Base-by-base conservation (phyloP, 2,888 invertebrate genomes). In the Sclerodermus sp. region DNA sequence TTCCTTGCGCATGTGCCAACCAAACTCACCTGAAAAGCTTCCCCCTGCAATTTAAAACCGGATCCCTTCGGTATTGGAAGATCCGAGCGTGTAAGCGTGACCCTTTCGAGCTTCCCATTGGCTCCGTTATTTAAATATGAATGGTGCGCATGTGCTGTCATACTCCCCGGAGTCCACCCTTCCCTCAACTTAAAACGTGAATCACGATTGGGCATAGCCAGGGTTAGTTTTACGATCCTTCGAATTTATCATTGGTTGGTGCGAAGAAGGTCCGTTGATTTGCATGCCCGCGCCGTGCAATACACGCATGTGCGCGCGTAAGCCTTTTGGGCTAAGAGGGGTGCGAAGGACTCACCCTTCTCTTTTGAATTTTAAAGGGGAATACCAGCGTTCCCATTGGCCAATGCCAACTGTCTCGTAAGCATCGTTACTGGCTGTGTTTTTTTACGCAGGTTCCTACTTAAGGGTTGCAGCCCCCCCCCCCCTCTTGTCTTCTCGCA, bases 291-390 rank as follows among this genome's bases (percentile, higher is more conserved):
- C 23, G 23, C n/a, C n/a, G n/a, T n/a, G n/a, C n/a, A n/a, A n/a
- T n/a, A n/a, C n/a, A 23, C 23, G 23, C 23, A 23, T 23, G 23
- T 23, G 23, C 23, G 23, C 23, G 23, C 36, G 32, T 51, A 53
- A 56, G 54, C 60, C 63, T 56, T 55, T 47, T 4, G 32, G n/a
- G n/a, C n/a, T n/a, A 32, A 43, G 18, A 49, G 43, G 49, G 39
- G 17, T 42, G 41, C 32, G n/a, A n/a, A n/a, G n/a, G 14, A 18
- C 42, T 53, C 46, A 59, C 58, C 56, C 59, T 60, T 58, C 48
- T 37, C 39, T 40, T 57, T 64, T 53, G 39, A 44, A 60, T 53
- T 53, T 64, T 64, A 60, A 68, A 62, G 59, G 17, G 23, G 14
- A 16, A 3, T 15, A 14, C 9, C 9, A 5, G 12, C 12, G 10